Conservation (phyloP, 2,113 vertebrate genomes). For the Columbina picui region DNA sequence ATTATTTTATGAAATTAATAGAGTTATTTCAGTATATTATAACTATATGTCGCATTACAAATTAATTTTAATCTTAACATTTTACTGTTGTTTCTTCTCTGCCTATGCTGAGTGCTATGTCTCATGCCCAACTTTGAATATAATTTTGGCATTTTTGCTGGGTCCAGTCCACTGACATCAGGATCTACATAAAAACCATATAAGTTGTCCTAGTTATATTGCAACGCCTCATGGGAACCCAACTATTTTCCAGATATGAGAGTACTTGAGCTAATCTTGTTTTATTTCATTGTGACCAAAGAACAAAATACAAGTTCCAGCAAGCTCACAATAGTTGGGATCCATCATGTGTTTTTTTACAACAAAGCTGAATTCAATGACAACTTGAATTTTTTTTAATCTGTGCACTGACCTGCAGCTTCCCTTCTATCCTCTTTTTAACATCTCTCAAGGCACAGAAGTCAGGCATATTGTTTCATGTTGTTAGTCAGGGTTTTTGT, state of each 20-base stretch:
- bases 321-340: neutral
- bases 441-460: neutral
- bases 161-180: neutral
- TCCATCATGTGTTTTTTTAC: neutral
- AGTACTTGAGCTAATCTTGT: neutral
- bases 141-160: neutral
- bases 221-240: neutral
- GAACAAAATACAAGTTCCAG: neutral
- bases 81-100: neutral
- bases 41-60: neutral
- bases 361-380: neutral
- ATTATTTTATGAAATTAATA: neutral
- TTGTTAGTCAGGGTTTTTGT: neutral
- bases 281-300: neutral
- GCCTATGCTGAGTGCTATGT: neutral
- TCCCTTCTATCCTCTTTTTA: neutral
- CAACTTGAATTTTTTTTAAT: neutral
- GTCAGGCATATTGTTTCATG: neutral
- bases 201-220: neutral
- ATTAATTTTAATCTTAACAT: neutral
- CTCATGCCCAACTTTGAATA: neutral
- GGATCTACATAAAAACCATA: neutral
- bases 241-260: neutral
- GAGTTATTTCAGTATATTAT: neutral
- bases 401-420: fast-evolving